A percentile compares a stretch with the other conserved stretches of the same genome.
Conservation (phyloP, 2,113 vertebrate genomes). For the Nicator chloris region DNA sequence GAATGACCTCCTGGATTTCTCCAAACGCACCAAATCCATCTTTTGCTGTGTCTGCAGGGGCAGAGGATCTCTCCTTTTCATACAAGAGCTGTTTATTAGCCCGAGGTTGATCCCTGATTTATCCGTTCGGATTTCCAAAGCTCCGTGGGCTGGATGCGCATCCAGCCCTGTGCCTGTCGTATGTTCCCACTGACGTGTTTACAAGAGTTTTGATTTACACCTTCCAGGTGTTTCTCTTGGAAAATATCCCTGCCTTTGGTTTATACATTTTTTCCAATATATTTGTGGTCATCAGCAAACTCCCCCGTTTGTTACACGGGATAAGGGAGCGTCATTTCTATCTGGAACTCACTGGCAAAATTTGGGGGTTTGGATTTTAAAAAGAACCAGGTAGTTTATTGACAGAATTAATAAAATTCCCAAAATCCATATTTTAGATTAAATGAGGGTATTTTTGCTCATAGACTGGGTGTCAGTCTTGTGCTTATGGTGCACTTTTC, state of each 20-base stretch:
- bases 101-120: constrained; percentile 59
- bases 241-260: constrained; percentile 69
- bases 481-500: accelerated
- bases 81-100: constrained; percentile 35
- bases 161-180: constrained; percentile 67
- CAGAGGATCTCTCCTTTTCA: not conserved
- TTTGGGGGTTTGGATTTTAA: not conserved
- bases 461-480: not conserved
- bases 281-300: constrained; percentile 69
- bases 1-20: not conserved
- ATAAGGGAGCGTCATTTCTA: not conserved
- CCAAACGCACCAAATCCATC: not conserved
- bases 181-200: constrained; percentile 84
- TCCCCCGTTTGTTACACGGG: constrained; percentile 72
- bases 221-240: constrained; percentile 88
- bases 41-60: not conserved
- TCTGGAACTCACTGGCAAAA: not conserved
- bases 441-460: not conserved
- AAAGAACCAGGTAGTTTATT: not conserved
- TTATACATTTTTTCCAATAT: constrained; percentile 75
- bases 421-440: not conserved
- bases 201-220: constrained; percentile 90
- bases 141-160: not conserved
- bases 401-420: not conserved
- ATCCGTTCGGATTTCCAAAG: constrained; percentile 41